These are phyloP conservation scores for Psittacara wagleri DNA, from an alignment of 2,113 vertebrate genomes.

Conservation along the genomic window DNA sequence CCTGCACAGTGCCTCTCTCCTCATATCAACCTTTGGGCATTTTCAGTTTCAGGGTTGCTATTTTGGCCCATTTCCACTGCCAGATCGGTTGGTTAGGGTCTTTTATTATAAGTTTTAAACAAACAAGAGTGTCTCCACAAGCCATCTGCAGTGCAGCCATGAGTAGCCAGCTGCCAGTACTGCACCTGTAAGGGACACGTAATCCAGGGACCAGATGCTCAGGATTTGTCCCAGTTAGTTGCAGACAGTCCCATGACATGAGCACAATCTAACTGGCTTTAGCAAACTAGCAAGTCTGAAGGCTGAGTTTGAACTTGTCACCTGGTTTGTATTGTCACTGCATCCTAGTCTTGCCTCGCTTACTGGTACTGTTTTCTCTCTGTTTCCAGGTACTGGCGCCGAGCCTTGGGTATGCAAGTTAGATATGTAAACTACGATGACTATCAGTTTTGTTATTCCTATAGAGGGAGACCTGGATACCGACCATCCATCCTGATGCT, in stretches of 20 bases:
- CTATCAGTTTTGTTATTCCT: slow-evolving; percentile 91
- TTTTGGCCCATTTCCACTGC: not conserved
- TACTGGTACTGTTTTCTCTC: not conserved
- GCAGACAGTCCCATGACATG: not conserved
- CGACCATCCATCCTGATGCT: slow-evolving; percentile 88
- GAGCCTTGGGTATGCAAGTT: slow-evolving; percentile 84
- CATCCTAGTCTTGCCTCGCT: not conserved
- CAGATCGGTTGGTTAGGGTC: not conserved
- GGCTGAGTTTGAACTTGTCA: not conserved
- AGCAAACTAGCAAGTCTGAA: not conserved
- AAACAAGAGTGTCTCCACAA: not conserved
- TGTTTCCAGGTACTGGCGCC: slow-evolving; percentile 83
- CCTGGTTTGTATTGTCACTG: not conserved
- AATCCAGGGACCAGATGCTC: not conserved
- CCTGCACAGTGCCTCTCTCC: fast-evolving
- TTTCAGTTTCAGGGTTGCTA: not conserved
- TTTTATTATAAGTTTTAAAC: not conserved
- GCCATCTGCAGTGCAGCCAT: not conserved
- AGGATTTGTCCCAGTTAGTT: not conserved
- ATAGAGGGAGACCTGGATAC: slow-evolving; percentile 81
- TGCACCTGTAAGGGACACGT: not conserved
- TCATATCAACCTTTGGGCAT: not conserved
- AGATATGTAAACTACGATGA: slow-evolving; percentile 72
- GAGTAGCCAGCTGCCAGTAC: not conserved
- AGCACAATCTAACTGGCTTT: not conserved